Evolutionary conservation across 2,113 vertebrate genomes (phyloP).

Genomic region (Vulpes ferrilata): DNA sequence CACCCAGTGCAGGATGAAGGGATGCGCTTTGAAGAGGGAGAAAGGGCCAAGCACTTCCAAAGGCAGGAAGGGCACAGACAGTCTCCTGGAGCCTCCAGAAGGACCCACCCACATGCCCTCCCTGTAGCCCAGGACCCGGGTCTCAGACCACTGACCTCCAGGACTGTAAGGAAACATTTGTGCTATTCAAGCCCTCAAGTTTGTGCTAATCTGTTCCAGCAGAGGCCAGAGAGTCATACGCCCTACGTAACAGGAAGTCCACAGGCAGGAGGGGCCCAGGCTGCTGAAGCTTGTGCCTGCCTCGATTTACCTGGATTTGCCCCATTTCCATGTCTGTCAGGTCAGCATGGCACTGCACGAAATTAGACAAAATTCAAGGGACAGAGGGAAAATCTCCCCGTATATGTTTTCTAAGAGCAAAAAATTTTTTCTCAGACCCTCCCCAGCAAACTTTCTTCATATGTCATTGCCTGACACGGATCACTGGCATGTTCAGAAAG

Average conservation of each 20-base stretch:
- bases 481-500: not conserved
- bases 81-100: not conserved
- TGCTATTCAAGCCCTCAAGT: fast-evolving
- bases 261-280: fast-evolving
- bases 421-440: not conserved
- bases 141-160: fast-evolving
- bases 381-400: fast-evolving
- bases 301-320: fast-evolving
- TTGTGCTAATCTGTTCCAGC: fast-evolving
- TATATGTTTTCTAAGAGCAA: not conserved
- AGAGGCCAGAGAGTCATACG: fast-evolving
- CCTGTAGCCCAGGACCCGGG: not conserved
- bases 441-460: fast-evolving
- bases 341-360: not conserved
- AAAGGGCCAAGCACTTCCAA: fast-evolving
- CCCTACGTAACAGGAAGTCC: fast-evolving
- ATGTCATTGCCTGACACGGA: not conserved
- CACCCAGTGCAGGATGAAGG: fast-evolving
- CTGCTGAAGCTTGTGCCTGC: fast-evolving
- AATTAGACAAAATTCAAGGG: not conserved
- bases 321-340: fast-evolving
- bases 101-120: fast-evolving
- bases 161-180: fast-evolving
- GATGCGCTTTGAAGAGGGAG: fast-evolving
- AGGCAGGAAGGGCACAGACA: fast-evolving